Evolutionary conservation across 1,140 invertebrate species (phyloP).

Genomic region (Heliconius nattereri): DNA sequence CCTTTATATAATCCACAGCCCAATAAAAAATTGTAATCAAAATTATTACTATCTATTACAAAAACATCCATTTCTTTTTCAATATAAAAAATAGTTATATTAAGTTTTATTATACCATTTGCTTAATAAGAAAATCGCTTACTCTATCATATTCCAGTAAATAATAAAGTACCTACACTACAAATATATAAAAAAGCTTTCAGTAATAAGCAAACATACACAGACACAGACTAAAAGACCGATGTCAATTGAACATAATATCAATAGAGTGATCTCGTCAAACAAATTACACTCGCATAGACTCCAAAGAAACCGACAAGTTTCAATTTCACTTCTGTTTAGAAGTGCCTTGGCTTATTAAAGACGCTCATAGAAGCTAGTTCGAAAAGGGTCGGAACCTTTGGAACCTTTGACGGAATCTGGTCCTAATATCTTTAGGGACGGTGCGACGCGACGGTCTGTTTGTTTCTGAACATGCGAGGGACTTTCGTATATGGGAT

Average conservation of each 20-base stretch:
- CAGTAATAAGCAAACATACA: not conserved
- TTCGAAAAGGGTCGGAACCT: constrained; percentile 51
- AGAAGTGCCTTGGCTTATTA: constrained; percentile 14
- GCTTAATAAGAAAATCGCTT: too few relatives aligned
- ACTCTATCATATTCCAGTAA: too few relatives aligned
- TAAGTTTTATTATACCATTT: too few relatives aligned
- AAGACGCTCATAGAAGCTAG: constrained; percentile 53
- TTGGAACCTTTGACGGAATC: constrained; percentile 47
- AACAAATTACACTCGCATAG: constrained; percentile 27
- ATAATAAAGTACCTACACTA: not conserved
- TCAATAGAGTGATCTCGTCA: constrained; percentile 26
- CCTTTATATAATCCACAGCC: too few relatives aligned
- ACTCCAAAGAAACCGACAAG: constrained; percentile 26
- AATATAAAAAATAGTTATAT: too few relatives aligned
- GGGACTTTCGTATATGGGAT: not conserved
- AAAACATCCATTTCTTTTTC: too few relatives aligned
- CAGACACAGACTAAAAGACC: not conserved
- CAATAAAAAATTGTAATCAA: too few relatives aligned
- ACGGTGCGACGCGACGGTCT: constrained; percentile 28
- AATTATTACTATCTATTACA: too few relatives aligned
- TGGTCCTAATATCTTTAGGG: constrained; percentile 55
- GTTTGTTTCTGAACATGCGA: constrained; percentile 15
- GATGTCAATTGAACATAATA: not conserved
- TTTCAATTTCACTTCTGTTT: constrained; percentile 30
- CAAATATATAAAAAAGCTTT: not conserved